Percentiles rank a stretch among this genome's conserved stretches.
Conservation (phyloP, 2,113 vertebrate species). For the Cryptotis parvus region DNA sequence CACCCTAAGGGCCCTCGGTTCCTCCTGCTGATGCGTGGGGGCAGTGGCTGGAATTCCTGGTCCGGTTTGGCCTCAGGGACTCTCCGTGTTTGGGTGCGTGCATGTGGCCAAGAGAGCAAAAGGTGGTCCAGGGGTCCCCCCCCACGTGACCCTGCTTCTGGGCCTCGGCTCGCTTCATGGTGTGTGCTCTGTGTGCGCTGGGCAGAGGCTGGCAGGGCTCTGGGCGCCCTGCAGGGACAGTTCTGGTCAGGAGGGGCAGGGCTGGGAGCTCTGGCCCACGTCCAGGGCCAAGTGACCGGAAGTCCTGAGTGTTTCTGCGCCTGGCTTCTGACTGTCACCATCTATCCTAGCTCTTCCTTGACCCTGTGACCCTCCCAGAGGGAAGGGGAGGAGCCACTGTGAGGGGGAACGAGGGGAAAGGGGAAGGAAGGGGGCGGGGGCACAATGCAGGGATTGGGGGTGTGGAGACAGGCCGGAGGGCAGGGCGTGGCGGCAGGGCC, state of each 20-base stretch:
- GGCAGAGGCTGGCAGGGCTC: neutral
- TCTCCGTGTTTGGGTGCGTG: neutral
- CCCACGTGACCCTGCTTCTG: too few species aligned
- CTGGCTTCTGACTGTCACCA: neutral
- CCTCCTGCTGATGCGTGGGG: neutral
- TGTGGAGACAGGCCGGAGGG: too few species aligned
- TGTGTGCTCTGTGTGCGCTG: too few species aligned
- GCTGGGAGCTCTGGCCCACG: neutral
- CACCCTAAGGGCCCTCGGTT: too few species aligned
- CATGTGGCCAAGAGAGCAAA: neutral
- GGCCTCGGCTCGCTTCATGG: too few species aligned
- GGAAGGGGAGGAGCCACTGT: neutral
- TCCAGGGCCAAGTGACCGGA: neutral
- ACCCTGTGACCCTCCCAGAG: fast-evolving
- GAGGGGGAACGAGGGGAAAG: neutral
- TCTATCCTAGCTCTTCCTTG: neutral
- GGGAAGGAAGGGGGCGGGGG: neutral
- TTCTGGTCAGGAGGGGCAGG: neutral
- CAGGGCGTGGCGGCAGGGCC: neutral
- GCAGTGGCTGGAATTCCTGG: neutral
- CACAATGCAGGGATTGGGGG: neutral
- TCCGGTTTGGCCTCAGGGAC: neutral
- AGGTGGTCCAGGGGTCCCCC: neutral
- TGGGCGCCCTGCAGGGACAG: neutral
- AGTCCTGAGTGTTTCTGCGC: neutral